Percentiles rank a stretch among this genome's conserved stretches.
These are phyloP conservation scores for Plagiodera versicolora DNA, from an alignment of 2,888 invertebrate genomes.

Conservation along the genomic window DNA sequence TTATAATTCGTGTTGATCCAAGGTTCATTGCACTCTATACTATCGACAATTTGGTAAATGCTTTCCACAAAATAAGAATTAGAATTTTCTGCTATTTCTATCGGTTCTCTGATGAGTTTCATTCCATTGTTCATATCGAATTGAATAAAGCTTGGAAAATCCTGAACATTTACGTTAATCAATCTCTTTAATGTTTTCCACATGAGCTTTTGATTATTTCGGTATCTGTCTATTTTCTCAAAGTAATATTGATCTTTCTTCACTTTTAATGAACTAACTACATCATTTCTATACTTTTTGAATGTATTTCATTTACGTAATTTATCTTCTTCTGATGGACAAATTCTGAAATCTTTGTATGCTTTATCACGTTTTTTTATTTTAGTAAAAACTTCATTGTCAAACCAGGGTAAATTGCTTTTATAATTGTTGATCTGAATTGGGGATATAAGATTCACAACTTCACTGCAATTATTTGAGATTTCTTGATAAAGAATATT, in stretches of 20 bases:
- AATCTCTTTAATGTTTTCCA: constrained; percentile 1
- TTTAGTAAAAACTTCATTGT: not conserved
- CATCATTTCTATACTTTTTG: not conserved
- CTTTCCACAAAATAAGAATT: not conserved
- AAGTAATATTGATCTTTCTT: constrained; percentile 2
- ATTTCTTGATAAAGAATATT: constrained; percentile 5
- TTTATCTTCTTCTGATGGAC: not conserved
- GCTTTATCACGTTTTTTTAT: not conserved
- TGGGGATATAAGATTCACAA: not conserved
- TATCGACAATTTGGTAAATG: not conserved
- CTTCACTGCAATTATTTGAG: constrained; percentile 1
- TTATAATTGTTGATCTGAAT: not conserved
- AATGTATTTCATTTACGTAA: not conserved
- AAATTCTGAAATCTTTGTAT: not conserved
- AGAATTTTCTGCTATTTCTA: no score
- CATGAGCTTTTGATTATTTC: constrained; percentile 3
- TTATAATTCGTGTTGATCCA: not conserved
- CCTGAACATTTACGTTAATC: not conserved
- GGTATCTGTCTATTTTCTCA: constrained; percentile 7
- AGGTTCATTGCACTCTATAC: not conserved
- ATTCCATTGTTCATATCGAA: not conserved
- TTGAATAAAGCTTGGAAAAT: not conserved
- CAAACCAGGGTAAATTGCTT: constrained; percentile 4
- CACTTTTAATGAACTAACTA: not conserved
- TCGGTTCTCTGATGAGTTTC: no score